Evolutionary conservation across 2,113 vertebrate species (phyloP).

Genomic region (Sturnira hondurensis): DNA sequence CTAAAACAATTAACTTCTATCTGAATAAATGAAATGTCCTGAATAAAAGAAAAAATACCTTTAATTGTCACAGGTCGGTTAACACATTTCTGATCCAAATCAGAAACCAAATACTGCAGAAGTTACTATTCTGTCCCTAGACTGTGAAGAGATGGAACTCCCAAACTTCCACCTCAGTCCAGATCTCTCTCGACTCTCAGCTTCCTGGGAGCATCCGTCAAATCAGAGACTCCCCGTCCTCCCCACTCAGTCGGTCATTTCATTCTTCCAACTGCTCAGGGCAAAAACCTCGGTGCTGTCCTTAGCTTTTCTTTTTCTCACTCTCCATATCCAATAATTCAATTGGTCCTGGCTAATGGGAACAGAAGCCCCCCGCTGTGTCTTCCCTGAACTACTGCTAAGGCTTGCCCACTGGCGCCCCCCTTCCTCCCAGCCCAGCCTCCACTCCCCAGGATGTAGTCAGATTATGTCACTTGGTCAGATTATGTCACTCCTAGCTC

Average conservation of each 20-base stretch:
- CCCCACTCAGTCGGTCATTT: not conserved
- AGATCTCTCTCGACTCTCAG: not conserved
- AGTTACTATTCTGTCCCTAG: not conserved
- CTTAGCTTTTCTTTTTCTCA: not conserved
- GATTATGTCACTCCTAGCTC: not conserved
- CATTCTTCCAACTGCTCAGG: not conserved
- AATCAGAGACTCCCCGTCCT: not conserved
- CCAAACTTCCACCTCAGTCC: not conserved
- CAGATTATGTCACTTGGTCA: not conserved
- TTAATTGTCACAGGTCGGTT: not conserved
- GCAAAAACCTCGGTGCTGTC: not conserved
- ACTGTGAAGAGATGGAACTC: not conserved
- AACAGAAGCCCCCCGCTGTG: not conserved
- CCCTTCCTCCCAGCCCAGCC: not conserved
- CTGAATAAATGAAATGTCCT: constrained; percentile 4
- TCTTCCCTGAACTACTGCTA: not conserved
- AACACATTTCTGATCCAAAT: not conserved
- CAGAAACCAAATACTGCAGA: not conserved
- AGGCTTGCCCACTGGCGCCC: not conserved
- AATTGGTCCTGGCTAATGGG: not conserved
- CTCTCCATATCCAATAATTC: too few relatives aligned
- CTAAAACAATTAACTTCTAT: constrained; percentile 44
- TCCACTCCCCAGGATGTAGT: not conserved
- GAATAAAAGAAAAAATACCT: constrained; percentile 24
- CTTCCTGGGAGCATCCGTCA: not conserved